phyloP scores from a whole-genome alignment of 2,888 invertebrate species.

The Scrobipalpa costella region DNA sequence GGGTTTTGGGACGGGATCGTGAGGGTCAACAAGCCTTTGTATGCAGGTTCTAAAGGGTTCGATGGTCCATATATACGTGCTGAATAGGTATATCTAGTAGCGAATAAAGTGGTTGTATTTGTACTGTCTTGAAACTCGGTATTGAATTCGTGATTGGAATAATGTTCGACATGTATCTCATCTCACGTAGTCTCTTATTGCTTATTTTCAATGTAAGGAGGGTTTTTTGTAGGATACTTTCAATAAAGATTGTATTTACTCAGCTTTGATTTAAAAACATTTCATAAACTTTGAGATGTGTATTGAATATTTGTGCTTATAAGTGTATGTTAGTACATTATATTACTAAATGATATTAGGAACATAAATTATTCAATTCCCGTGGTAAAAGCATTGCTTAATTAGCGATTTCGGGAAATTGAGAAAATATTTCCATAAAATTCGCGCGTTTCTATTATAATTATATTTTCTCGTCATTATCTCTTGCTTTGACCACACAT shows the following conservation, averaged over 20 bases:
- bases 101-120: slow-evolving; percentile 14
- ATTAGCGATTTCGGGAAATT: too few species aligned
- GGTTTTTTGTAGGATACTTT: background rate
- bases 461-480: too few species aligned
- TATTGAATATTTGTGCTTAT: too few species aligned
- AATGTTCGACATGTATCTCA: background rate
- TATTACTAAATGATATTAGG: too few species aligned
- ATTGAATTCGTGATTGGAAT: slow-evolving; percentile 11
- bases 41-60: slow-evolving; percentile 41
- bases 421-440: too few species aligned
- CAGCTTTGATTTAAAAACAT: too few species aligned
- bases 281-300: too few species aligned
- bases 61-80: slow-evolving; percentile 29
- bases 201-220: background rate
- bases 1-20: slow-evolving; percentile 26
- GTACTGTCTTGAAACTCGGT: background rate
- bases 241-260: background rate
- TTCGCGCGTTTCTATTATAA: too few species aligned
- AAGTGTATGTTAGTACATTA: too few species aligned
- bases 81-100: background rate
- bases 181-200: background rate
- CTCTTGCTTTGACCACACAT: too few species aligned
- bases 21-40: slow-evolving; percentile 39
- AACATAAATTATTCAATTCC: too few species aligned
- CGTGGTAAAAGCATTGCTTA: too few species aligned